Evolutionary conservation across 1,140 invertebrate genomes (phyloP), one percentile per base, ranked within the genome.

Genomic region (Lethocerus indicus): DNA sequence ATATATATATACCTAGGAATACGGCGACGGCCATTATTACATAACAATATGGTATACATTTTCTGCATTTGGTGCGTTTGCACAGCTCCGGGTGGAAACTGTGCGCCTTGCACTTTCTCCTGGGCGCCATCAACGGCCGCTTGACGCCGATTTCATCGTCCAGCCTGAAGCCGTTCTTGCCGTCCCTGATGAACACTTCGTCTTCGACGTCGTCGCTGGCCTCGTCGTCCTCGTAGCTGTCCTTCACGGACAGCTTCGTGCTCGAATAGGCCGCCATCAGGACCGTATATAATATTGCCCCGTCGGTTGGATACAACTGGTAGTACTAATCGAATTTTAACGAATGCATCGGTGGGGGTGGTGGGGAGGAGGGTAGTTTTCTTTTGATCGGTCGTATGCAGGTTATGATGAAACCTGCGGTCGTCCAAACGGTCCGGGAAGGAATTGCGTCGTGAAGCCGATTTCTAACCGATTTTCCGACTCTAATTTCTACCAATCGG

Each of bases 141-240:
- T 83, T 83, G n/a, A 81, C 71, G 3, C 75, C 76, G 43, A 74
- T 66, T 55, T 81, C 76, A 54, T 79, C 75, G 56, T 78, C 75
- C 52, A 77, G 59, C 54, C 69, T 67, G 50, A 64, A 71, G 28
- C 72, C 70, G 58, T 70, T 75, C 63, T 73, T 72, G 9, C 78
- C 78, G 67, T 82, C 78, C 53, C 78, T 67, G 52, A 83, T 81
- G 57, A 84, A 83, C 14, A 84, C 81, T 60, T 80, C 78, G 61
- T 83, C 81, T 57, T 83, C 81, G 3, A 81, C 72, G 62, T 83
- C 80, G 52, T 62, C 60, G 51, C 72, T 75, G 16, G 72, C 54
- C 57, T 77, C 74, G 37, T 76, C 74, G 35, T 77, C 75, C 21
- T 71, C 69, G 37, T 64, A 66, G 47, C 64, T 68, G 47, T 71